Evolutionary conservation across 2,888 invertebrate species (phyloP).

Genomic region (Epinotia ramella): DNA sequence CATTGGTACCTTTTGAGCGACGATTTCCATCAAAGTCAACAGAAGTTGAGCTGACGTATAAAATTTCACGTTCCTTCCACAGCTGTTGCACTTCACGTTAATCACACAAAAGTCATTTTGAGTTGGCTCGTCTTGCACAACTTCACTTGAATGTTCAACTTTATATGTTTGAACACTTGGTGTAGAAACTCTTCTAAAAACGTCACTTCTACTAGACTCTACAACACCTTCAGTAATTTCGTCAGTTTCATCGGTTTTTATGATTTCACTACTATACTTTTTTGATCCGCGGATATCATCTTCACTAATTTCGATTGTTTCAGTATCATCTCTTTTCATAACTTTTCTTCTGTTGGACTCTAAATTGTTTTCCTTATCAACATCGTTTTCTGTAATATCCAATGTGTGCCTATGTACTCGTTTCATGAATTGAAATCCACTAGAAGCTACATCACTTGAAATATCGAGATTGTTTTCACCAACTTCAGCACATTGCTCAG

Average conservation of each 20-base stretch:
- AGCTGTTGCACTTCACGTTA: conserved; percentile 3
- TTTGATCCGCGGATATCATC: background rate
- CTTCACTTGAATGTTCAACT: background rate
- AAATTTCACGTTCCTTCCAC: background rate
- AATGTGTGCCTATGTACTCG: background rate
- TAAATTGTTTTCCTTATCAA: background rate
- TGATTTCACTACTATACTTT: background rate
- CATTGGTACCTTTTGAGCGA: conserved; percentile 1
- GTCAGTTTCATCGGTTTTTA: background rate
- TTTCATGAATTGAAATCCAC: background rate
- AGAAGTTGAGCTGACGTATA: conserved; percentile 3
- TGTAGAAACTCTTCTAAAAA: background rate
- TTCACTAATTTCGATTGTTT: background rate
- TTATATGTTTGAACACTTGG: background rate
- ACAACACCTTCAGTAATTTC: background rate
- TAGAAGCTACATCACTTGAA: background rate
- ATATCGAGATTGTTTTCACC: background rate
- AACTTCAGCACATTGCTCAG: background rate
- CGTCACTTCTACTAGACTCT: background rate
- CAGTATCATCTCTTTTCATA: background rate
- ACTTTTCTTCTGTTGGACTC: background rate
- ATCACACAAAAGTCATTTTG: conserved; percentile 5
- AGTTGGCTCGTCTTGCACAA: background rate
- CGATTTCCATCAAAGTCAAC: background rate
- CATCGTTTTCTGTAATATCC: background rate